Evolutionary conservation across 2,888 invertebrate genomes (phyloP), one percentile per base, ranked within the genome.

Genomic region (Philaethria dido): DNA sequence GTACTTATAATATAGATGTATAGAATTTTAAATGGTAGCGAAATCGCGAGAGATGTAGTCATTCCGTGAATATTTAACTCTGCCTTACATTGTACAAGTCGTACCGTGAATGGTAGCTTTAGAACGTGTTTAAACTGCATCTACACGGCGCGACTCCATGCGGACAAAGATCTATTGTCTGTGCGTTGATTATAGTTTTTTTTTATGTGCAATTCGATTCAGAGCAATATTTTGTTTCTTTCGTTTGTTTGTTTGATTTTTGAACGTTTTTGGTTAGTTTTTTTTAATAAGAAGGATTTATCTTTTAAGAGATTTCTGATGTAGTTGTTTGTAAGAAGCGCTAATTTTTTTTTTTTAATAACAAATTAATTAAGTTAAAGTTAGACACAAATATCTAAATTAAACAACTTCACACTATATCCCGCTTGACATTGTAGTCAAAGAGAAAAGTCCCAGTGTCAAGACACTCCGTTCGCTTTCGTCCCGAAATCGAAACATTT

Each of bases 31-130:
- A 22, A 39, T 60, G 42, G 6, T 52, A 18, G 13, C 20, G 16
- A 54, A 42, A 60, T 60, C 45, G 45, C 60, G 8, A 44, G 44
- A 60, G 60, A 44, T 14, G 55, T 22, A 44, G 57, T 64, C 59
- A 42, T 20, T 13, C 20, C 42, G 42, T 67, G 57, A 67, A 67
- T 67, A 63, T 50, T 67, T 63, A 45, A 63, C 59, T 22, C 25
- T 14, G 52, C 44, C 14, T 52, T 67, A 59, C 63, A 47, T 16
- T 20, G 59, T 50, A 29, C 33, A 39, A 45, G 57, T 47, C 45
- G 67, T 16, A 11, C 25, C 29, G 33, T 63, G 67, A 62, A 63
- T 67, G 62, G 60, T 20, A 60, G 60, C 60, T 33, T 60, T 60
- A 60, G 54, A 39, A 44, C 44, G 25, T 54, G 54, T 39, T 62